Evolutionary conservation across 1,140 invertebrate genomes (phyloP), one percentile per base, ranked within the genome.

Genomic region (Aethina tumida): DNA sequence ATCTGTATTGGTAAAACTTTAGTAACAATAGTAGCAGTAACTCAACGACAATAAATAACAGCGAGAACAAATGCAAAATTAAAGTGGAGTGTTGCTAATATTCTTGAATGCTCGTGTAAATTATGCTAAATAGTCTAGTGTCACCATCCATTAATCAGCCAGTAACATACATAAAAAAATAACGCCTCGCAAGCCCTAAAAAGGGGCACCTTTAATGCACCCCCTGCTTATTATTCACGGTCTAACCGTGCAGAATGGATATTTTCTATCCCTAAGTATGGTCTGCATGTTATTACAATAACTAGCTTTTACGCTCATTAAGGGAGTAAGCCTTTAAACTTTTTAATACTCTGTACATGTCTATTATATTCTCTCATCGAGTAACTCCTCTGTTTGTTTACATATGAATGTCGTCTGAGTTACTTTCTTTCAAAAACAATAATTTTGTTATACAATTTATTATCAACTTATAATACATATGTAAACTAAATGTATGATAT

Each of bases 181-280:
- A 38, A 39, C 37, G 27, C 37, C 37, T 29, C 19, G 15, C 15
- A 13, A 29, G 21, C 37, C 18, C 16, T 5, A 37, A 39, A 39
- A 29, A 29, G 37, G 20, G 29, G 28, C 18, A n/a, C 13, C 13
- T 39, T 39, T 39, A 39, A 10, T 4, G n/a, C n/a, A 26, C 24
- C 24, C 37, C 37, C 28, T 28, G 27, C 37, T 20, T 14, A 39
- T 39, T 39, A 39, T 39, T 39, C 27, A 39, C 37, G 37, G 37
- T 39, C 17, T 17, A 17, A 39, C 37, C 37, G 28, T 26, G 24
- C 13, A 26, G 24, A 26, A 26, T 10, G n/a, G 24, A n/a, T 10
- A 26, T 10, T 10, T n/a, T 26, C n/a, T 10, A 26, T 13, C 24
- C 24, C 24, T 4, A 10, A 10, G n/a, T 13, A 10, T n/a, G n/a